Conservation (phyloP, 2,797 vertebrate species). For the Karalla daura region DNA sequence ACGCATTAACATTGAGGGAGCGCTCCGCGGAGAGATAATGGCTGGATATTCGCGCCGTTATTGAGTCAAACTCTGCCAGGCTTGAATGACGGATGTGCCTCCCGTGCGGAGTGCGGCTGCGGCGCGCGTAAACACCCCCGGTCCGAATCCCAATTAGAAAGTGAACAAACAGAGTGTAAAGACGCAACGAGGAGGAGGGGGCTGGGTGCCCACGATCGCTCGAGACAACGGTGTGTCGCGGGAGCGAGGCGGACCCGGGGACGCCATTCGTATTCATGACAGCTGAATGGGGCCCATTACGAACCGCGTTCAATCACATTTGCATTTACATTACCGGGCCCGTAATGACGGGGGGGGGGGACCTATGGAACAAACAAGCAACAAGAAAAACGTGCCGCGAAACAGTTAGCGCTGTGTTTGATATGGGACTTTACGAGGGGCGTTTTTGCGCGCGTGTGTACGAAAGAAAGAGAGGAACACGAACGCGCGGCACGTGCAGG, state of each 20-base stretch:
- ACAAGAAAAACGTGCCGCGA: too few species aligned
- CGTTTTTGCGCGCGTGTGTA: background rate
- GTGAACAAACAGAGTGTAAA: constrained; percentile 71
- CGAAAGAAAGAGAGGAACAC: too few species aligned
- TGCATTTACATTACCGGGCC: constrained; percentile 72
- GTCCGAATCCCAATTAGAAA: constrained; percentile 73
- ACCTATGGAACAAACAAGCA: too few species aligned
- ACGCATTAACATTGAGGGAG: constrained; percentile 84
- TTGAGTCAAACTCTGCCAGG: constrained; percentile 72
- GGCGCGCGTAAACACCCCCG: constrained; percentile 59
- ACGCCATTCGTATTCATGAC: constrained; percentile 71
- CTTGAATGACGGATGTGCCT: constrained; percentile 79
- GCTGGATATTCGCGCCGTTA: constrained; percentile 70
- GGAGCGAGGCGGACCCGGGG: constrained; percentile 66
- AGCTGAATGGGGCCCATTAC: constrained; percentile 70
- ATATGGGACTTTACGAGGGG: background rate
- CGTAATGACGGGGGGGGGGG: too few species aligned
- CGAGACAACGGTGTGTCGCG: constrained; percentile 32
- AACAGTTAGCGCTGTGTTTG: background rate
- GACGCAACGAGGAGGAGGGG: constrained; percentile 67
- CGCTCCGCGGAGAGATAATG: constrained; percentile 72
- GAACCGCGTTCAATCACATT: constrained; percentile 74
- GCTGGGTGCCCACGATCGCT: constrained; percentile 54
- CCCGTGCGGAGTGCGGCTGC: constrained; percentile 47
- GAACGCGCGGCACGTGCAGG: too few species aligned